Evolutionary conservation across 1,140 invertebrate species (phyloP).

Genomic region (Brachystomella parvula): DNA sequence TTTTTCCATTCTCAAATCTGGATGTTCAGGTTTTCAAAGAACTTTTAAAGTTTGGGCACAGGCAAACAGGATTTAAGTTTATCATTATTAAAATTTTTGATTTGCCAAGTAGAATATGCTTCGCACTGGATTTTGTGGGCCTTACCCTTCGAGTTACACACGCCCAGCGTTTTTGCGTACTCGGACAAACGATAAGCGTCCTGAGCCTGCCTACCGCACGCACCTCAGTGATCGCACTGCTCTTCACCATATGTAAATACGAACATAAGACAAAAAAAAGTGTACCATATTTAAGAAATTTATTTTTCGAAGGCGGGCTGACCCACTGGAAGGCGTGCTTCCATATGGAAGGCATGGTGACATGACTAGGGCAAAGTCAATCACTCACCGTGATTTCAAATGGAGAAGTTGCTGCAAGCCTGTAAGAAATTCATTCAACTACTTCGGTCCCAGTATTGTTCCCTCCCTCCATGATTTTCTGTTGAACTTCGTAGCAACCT

Average conservation of each 20-base stretch:
- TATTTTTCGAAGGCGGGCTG: slow-evolving; percentile 21
- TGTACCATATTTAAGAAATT: too few relatives aligned
- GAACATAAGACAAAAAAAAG: too few relatives aligned
- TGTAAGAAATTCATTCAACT: slow-evolving; percentile 16
- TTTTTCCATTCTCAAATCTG: background rate
- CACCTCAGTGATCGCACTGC: slow-evolving; percentile 31
- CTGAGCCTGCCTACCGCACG: slow-evolving; percentile 27
- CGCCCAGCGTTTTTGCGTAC: slow-evolving; percentile 13
- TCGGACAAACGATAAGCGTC: slow-evolving; percentile 19
- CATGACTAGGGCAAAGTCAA: slow-evolving; percentile 29
- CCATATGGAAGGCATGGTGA: slow-evolving; percentile 29
- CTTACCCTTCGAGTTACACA: background rate
- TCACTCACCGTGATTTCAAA: slow-evolving; percentile 31
- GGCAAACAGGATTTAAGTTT: too few relatives aligned
- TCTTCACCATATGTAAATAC: slow-evolving; percentile 27
- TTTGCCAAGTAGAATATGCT: slow-evolving; percentile 25
- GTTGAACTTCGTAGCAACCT: background rate
- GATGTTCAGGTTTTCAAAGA: background rate
- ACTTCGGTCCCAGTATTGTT: background rate
- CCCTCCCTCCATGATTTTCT: background rate
- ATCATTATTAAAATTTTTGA: background rate
- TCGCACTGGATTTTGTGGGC: slow-evolving; percentile 32
- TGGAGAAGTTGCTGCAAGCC: slow-evolving; percentile 22
- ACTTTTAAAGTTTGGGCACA: too few relatives aligned
- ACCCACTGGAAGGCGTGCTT: slow-evolving; percentile 31